Evolutionary conservation across 2,888 invertebrate genomes (phyloP).

Genomic region (Drosophila mercatorum): DNA sequence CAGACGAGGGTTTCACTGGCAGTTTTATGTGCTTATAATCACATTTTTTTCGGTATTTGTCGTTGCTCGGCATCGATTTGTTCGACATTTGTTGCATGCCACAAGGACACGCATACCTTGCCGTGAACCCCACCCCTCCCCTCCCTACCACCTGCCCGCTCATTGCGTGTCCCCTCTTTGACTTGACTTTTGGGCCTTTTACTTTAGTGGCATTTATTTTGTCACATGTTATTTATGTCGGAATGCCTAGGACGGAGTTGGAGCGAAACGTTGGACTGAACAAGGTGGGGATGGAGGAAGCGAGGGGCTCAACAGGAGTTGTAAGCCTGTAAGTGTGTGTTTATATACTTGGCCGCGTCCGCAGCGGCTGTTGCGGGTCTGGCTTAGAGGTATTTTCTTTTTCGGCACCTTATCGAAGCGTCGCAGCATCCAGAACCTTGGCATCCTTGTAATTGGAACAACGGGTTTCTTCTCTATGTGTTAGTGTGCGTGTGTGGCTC

Average conservation of each 20-base stretch:
- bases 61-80: constrained; percentile 63
- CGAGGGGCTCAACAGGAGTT: constrained; percentile 22
- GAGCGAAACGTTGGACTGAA: neutral
- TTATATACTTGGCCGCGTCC: constrained; percentile 58
- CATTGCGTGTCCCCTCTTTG: constrained; percentile 9
- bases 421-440: constrained; percentile 45
- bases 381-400: constrained; percentile 64
- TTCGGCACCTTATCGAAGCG: constrained; percentile 65
- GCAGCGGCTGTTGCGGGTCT: constrained; percentile 39
- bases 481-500: constrained; percentile 7
- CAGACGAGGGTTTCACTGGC: constrained; percentile 24
- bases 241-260: constrained; percentile 38
- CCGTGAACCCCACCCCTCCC: neutral
- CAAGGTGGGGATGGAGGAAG: neutral
- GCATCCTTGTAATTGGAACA: constrained; percentile 61
- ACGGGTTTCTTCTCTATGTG: constrained; percentile 41
- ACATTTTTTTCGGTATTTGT: constrained; percentile 53
- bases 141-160: neutral
- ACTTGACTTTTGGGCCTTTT: constrained; percentile 56
- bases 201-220: constrained; percentile 71
- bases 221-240: constrained; percentile 68
- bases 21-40: constrained; percentile 73
- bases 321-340: constrained; percentile 70
- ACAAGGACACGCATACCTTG: constrained; percentile 49
- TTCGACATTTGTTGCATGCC: constrained; percentile 72